Conservation (phyloP, 1,140 invertebrate genomes). For the Bathynomus jamesi region DNA sequence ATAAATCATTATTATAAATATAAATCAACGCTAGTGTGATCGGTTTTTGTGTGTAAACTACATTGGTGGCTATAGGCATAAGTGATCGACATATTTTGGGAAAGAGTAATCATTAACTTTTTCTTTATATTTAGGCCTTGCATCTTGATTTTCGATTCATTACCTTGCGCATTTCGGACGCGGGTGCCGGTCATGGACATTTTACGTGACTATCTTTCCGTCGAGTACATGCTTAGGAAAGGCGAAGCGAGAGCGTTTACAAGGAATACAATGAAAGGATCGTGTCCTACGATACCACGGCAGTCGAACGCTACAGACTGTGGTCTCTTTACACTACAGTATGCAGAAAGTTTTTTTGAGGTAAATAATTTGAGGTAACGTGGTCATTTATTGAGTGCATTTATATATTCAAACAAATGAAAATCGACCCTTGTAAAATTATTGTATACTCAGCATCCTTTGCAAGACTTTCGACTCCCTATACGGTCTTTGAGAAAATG, state of each 20-base stretch:
- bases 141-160: constrained; percentile 90
- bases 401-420: too few species aligned
- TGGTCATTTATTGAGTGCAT: too few species aligned
- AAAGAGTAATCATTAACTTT: too few species aligned
- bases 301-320: constrained; percentile 96
- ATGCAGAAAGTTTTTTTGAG: constrained; percentile 88
- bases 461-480: constrained; percentile 44
- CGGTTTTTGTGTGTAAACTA: too few species aligned
- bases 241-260: constrained; percentile 58
- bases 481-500: constrained; percentile 43
- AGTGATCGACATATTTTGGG: too few species aligned
- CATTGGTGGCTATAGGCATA: too few species aligned
- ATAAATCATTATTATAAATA: too few species aligned
- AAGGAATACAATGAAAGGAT: constrained; percentile 72
- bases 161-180: constrained; percentile 67
- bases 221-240: constrained; percentile 75
- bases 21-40: too few species aligned
- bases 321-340: constrained; percentile 89
- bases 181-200: constrained; percentile 79
- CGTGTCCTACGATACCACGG: constrained; percentile 81
- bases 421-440: too few species aligned
- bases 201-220: constrained; percentile 76
- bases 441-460: constrained; percentile 45
- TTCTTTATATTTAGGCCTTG: too few species aligned
- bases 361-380: too few species aligned